Evolutionary conservation across 2,888 invertebrate species (phyloP), one percentile per base, ranked within the genome.

Genomic region (Lacanobia wlatinum): DNA sequence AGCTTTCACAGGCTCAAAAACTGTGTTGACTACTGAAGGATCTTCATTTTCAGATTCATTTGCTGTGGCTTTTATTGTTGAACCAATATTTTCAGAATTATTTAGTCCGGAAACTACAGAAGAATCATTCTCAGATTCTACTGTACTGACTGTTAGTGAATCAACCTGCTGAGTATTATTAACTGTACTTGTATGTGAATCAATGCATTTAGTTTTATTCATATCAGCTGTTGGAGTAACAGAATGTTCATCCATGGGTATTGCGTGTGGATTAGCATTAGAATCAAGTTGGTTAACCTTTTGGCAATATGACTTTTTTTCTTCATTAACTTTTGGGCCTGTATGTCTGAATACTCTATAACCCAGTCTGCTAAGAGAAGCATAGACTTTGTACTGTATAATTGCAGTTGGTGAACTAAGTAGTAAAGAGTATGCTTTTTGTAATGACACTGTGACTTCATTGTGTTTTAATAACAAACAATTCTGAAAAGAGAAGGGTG

Each of bases 381-480:
- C 94, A 89, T 97, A 97, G 0, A 97, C 97, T 91, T 96, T 96
- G 84, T 97, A 97, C 83, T 97, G 96, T 43, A 93, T 88, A 23
- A 96, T 73, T 23, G 94, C 88, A 43, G 96, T 91, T 60, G 90
- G 82, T 43, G 89, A 90, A 55, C 84, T 82, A 0, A 96, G 86
- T 59, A 97, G 88, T 78, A 97, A 89, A 40, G 96, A 92, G 84
- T 97, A 97, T 16, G 97, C 97, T 93, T 97, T 97, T 90, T 97
- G 97, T 58, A 98, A 90, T 73, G 97, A 97, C 28, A 97, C 94
- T 68, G 96, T 95, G 0, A 97, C 92, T 48, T 95, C 96, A 88
- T 97, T 96, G 91, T 96, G 96, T 76, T 93, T 94, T 18, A 98
- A 92, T 86, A 97, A 96, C 21, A 97, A 92, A 84, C 96, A 96